These are phyloP conservation scores for Pseudomyrmex flavicornis DNA, from an alignment of 1,140 invertebrate species.

Conservation along the genomic window DNA sequence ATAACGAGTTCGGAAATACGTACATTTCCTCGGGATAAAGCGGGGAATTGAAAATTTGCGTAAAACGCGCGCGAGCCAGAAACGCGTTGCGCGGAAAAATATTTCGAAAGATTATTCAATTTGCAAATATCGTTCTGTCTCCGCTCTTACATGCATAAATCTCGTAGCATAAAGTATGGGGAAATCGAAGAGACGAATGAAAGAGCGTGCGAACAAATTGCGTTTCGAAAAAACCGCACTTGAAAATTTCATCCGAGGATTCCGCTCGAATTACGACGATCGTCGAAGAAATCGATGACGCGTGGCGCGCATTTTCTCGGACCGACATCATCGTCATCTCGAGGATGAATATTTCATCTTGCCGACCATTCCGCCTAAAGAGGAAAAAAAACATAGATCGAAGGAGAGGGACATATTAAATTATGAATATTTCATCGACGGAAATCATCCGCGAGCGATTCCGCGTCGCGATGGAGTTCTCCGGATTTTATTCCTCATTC, in stretches of 20 bases:
- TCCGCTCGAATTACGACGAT: neutral
- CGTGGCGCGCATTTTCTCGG: conserved; percentile 19
- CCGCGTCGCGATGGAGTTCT: conserved; percentile 9
- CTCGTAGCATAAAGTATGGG: neutral
- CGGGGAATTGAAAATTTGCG: conserved; percentile 30
- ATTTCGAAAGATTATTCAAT: neutral
- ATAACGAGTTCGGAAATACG: conserved; percentile 34
- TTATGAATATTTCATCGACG: conserved; percentile 56
- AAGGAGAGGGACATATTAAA: conserved; percentile 38
- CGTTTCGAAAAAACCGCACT: neutral
- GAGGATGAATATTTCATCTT: conserved; percentile 49
- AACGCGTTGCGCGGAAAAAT: conserved; percentile 13
- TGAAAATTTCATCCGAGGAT: neutral
- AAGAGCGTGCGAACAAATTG: neutral
- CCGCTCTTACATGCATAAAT: neutral
- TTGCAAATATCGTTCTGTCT: neutral
- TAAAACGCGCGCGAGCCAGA: conserved; percentile 3
- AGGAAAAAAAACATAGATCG: neutral
- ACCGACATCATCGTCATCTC: conserved; percentile 41
- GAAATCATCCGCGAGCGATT: conserved; percentile 56
- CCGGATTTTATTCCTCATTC: conserved; percentile 31
- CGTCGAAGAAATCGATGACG: conserved; percentile 15
- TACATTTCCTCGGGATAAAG: conserved; percentile 40
- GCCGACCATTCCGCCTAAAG: neutral
- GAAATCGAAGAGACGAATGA: no score